Conservation (phyloP, 2,797 vertebrate species). For the Mastacembelus armatus region DNA sequence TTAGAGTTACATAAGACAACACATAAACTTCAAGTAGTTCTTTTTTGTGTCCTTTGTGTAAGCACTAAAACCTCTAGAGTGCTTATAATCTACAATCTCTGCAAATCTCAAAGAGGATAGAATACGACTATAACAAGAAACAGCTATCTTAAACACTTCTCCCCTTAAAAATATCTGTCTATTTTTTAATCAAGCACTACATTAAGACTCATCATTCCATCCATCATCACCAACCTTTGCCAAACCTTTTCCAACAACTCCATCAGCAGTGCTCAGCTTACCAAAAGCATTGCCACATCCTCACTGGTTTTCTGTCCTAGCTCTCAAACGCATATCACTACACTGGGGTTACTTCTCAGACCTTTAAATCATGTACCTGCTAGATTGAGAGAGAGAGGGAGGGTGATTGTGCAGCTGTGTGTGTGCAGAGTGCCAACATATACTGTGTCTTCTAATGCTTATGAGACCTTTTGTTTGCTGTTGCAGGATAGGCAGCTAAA, state of each 20-base stretch:
- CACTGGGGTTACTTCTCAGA: slow-evolving; percentile 46
- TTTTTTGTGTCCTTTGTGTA: neutral
- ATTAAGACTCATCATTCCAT: slow-evolving; percentile 3
- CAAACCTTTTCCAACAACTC: slow-evolving; percentile 2
- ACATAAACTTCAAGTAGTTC: neutral
- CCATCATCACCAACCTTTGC: slow-evolving; percentile 5
- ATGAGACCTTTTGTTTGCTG: slow-evolving; percentile 60
- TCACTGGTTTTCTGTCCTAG: slow-evolving; percentile 25
- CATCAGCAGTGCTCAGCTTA: slow-evolving; percentile 5
- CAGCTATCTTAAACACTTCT: neutral
- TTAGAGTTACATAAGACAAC: slow-evolving; percentile 8
- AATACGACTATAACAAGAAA: slow-evolving; percentile 8
- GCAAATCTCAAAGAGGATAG: neutral
- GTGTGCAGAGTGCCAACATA: slow-evolving; percentile 42
- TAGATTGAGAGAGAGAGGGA: slow-evolving; percentile 27
- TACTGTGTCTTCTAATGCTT: slow-evolving; percentile 51
- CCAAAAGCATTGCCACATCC: slow-evolving; percentile 19
- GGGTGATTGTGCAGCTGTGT: slow-evolving; percentile 1
- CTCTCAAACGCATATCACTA: slow-evolving; percentile 34
- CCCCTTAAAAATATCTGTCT: no score
- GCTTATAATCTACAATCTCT: slow-evolving; percentile 4
- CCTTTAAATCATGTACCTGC: slow-evolving; percentile 71
- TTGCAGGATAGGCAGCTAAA: slow-evolving; percentile 60
- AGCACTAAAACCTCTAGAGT: neutral
- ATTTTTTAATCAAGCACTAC: no score